Evolutionary conservation across 2,113 vertebrate genomes (phyloP), one percentile per base, ranked within the genome.

Genomic region (Motacilla tschutschensis): DNA sequence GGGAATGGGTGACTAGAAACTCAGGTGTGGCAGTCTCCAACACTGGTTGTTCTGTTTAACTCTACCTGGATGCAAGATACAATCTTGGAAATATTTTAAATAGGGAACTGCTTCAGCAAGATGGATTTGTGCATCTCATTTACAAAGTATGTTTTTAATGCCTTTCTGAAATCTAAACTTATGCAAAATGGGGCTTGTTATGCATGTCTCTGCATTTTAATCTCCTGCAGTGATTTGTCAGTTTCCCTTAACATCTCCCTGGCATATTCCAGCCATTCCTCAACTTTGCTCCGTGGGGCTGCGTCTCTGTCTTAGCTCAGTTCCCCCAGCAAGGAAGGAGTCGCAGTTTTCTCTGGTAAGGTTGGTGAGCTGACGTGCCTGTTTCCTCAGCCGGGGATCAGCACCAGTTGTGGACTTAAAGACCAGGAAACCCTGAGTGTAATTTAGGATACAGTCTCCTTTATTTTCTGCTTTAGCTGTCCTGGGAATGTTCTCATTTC

Each of bases 201-300:
- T 85, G 85, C 63, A 11, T 86, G 50, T 89, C 89, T 66, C 17
- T 85, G 89, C 83, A 94, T 95, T 95, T 95, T 93, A 95, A 95
- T 95, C 88, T 89, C 80, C 87, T 83, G 85, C 79, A 79, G 75
- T 82, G 86, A 91, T 89, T 79, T 77, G 48, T 54, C 79, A 80
- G 91, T 78, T 92, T 87, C 89, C 69, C 91, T 83, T 73, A 57
- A 41, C 57, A 53, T 78, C 76, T 89, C 33, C 69, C 79, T 84
- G 72, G 33, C 54, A 58, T 63, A 63, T 65, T 73, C n/a, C 38
- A 81, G 69, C 87, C 72, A 84, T 84, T 91, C 88, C 62, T 65
- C 64, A 46, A 79, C 85, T 75, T 58, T 3, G 13, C 91, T 86
- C 74, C n/a, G 7, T 41, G 14, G 73, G 64, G 66, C 91, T 87